phyloP scores from a whole-genome alignment of 2,797 vertebrate genomes.

The Australoheros facetus region DNA sequence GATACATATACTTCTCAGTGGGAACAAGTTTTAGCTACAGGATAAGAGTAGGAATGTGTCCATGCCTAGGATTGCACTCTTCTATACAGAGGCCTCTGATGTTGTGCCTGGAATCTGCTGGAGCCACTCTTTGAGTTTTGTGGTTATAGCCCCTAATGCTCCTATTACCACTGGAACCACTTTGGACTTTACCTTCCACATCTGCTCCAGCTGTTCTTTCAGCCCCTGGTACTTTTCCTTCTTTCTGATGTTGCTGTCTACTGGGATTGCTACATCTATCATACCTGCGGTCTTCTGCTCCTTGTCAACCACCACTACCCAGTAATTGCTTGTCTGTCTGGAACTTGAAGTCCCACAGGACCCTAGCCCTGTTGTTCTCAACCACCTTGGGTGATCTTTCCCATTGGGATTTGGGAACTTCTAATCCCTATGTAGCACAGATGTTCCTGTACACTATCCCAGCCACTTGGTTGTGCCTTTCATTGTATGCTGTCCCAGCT shows the following conservation, averaged over 20 bases:
- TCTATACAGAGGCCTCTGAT: neutral
- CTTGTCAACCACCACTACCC: neutral
- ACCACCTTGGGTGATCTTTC: neutral
- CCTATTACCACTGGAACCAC: neutral
- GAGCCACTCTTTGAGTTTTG: neutral
- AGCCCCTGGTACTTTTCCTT: neutral
- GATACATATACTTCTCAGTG: neutral
- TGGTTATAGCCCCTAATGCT: neutral
- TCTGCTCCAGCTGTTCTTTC: neutral
- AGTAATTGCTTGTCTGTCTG: neutral
- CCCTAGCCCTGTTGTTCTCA: neutral
- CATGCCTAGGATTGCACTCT: neutral
- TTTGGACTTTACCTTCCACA: neutral
- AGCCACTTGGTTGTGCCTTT: conserved; percentile 7
- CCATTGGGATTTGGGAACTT: neutral
- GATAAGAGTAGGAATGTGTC: neutral
- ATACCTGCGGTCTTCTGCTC: conserved; percentile 2
- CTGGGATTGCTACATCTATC: neutral
- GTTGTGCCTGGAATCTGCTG: neutral
- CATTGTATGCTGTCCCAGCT: neutral
- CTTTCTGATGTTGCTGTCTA: too few relatives aligned
- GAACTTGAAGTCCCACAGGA: conserved; percentile 2
- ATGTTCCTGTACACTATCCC: conserved; percentile 2
- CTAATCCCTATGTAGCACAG: neutral
- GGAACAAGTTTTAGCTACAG: neutral